Base-by-base conservation (phyloP, 2,797 vertebrate genomes). In the Sebastes cheni region DNA sequence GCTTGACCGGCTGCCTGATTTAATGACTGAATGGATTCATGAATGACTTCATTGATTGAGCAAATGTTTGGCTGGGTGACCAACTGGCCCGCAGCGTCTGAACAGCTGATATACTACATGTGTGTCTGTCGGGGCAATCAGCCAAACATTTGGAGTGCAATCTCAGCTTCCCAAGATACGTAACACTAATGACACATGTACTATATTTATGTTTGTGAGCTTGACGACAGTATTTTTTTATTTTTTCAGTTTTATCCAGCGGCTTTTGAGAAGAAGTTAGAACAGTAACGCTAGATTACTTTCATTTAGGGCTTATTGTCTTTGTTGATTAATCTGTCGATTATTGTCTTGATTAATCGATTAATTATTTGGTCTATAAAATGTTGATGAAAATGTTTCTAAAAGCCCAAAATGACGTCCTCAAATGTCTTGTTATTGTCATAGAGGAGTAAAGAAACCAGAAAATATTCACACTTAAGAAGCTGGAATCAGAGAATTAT, bases 11-110 rank as follows among this genome's bases (percentile, higher is more conserved):
- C 66, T 61, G 72, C 71, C 64, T 36, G 67, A 27, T 76, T 87
- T 69, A 73, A 83, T 79, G 66, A 83, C 68, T 72, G 67, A 86
- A 66, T 34, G 3, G 72, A 69, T 72, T 77, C 23, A 81, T 83
- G 77, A 89, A 86, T 86, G 86, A 77, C 54, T 89, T 89, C 83
- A 81, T 67, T 88, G 86, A 89, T 85, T 80, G 42, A 86, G 72
- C 80, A 79, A 79, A 75, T 76, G 86, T 85, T 87, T 80, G 77
- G 64, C 73, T 20, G 36, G n/a, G 23, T 12, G 67, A 78, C 65
- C 87, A 85, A 72, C 85, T 86, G 84, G 68, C 64, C 50, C 1
- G 20, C 78, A 55, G 32, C 60, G 6, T 59, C 60, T 46, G 54
- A 83, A 69, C 85, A 87, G 88, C 86, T 89, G 89, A 85, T 83